A percentile compares a stretch with the other conserved stretches of the same genome.
Conservation (phyloP, 2,888 invertebrate genomes). For the Ophioninae sp. region DNA sequence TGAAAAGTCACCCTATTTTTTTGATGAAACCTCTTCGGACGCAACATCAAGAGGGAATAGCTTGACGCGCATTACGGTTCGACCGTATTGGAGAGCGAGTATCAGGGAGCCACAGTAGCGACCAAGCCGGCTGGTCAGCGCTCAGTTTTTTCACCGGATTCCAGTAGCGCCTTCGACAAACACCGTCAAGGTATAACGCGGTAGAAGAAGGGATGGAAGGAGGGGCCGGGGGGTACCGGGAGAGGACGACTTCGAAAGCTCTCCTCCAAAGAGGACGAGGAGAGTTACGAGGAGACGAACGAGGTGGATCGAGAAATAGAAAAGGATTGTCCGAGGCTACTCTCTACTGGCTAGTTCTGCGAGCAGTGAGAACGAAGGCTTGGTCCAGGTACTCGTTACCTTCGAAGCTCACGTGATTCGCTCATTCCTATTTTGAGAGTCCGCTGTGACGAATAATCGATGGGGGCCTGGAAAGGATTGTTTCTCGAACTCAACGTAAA, state of each 20-base stretch:
- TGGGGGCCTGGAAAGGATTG: too few species aligned
- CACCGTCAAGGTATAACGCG: constrained; percentile 68
- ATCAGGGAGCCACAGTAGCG: constrained; percentile 69
- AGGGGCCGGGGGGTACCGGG: constrained; percentile 19
- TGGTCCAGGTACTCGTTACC: background rate
- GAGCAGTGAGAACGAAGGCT: constrained; percentile 3
- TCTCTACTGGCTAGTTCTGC: constrained; percentile 33
- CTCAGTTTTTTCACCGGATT: constrained; percentile 78
- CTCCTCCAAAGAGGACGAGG: constrained; percentile 48
- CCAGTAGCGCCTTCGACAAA: constrained; percentile 80
- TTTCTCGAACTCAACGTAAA: too few species aligned
- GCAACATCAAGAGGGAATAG: constrained; percentile 20
- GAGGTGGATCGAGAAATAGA: constrained; percentile 34
- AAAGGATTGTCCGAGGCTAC: constrained; percentile 24
- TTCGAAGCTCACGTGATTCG: background rate
- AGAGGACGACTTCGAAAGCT: constrained; percentile 33
- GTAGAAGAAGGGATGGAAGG: constrained; percentile 19
- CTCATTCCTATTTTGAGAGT: background rate
- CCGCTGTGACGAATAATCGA: too few species aligned
- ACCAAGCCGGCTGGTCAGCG: constrained; percentile 77
- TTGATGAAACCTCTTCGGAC: background rate
- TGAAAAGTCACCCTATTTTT: too few species aligned
- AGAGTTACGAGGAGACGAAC: constrained; percentile 57
- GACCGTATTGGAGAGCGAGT: constrained; percentile 53
- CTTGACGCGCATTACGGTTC: constrained; percentile 45